Evolutionary conservation across 2,797 vertebrate species (phyloP), one percentile per base, ranked within the genome.

Genomic region (Merluccius polli): DNA sequence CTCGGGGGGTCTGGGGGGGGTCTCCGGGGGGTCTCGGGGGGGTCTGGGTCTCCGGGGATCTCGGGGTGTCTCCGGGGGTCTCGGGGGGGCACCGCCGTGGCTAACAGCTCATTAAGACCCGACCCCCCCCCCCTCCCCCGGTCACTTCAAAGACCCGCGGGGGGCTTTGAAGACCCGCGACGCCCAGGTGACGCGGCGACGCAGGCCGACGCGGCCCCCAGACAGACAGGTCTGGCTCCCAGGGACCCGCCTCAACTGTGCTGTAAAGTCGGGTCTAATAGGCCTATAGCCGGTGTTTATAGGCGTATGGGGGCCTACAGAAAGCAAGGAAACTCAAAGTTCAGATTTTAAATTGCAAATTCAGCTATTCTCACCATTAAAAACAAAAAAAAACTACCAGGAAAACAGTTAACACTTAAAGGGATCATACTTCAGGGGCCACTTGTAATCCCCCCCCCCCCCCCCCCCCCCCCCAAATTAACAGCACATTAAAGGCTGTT

Each of bases 81-180:
- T 78, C 69, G 27, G 33, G 48, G 70, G 77, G 32, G 74, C 3
- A 72, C 72, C 63, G 21, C 75, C 83, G 84, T 78, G 77, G 85
- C 88, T 85, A 83, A 91, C 80, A 83, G 85, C 80, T 85, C 84
- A 87, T 90, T 87, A 90, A 78, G 31, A 80, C 76, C n/a, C n/a
- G n/a, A n/a, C n/a, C n/a, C n/a, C n/a, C n/a, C n/a, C n/a, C n/a
- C n/a, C n/a, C n/a, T n/a, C n/a, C 75, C 83, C 78, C 70, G 81
- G 84, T 31, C 77, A 84, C 87, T 87, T 90, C 90, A 89, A 85
- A 89, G 84, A 38, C 70, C 16, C 48, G 35, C 38, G 35, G 59
- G 36, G 68, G 7, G 71, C 87, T 91, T 88, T 88, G 86, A 89
- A n/a, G 86, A 83, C 72, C 80, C 75, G 77, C 72, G 10, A 80